Percentiles rank a stretch among this genome's conserved stretches.
Evolutionary conservation across 2,113 vertebrate species (phyloP).

Genomic region (Pyrgilauda ruficollis): DNA sequence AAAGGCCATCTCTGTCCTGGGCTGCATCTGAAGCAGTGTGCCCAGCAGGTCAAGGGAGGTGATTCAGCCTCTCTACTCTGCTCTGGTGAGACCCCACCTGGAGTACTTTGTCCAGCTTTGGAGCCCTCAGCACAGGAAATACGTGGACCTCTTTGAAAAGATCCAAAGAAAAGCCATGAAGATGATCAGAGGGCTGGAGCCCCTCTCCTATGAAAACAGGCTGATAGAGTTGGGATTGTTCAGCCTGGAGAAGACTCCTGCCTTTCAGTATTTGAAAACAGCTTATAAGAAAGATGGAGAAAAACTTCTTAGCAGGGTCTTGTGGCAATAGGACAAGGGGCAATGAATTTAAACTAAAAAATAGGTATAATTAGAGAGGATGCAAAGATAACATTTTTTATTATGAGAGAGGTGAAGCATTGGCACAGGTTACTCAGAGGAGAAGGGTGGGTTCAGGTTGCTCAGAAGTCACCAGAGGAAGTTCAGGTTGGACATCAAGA

Average conservation of each 20-base stretch:
- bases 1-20: neutral
- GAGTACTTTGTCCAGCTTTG: neutral
- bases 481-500: neutral
- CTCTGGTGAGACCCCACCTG: neutral
- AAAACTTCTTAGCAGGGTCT: neutral
- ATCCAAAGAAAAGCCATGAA: neutral
- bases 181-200: neutral
- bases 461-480: neutral
- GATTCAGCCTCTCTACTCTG: neutral
- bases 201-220: neutral
- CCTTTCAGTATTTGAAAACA: neutral
- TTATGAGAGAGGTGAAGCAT: neutral
- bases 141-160: neutral
- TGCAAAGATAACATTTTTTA: neutral
- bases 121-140: neutral
- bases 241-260: neutral
- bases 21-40: neutral
- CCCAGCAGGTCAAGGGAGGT: neutral
- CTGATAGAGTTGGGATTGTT: neutral
- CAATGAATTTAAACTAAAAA: neutral
- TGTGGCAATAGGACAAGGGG: neutral
- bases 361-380: neutral
- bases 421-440: neutral
- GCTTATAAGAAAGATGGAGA: neutral
- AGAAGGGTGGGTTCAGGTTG: neutral